These are phyloP conservation scores for Eurytemora carolleeae DNA, from an alignment of 1,140 invertebrate genomes.

Conservation along the genomic window DNA sequence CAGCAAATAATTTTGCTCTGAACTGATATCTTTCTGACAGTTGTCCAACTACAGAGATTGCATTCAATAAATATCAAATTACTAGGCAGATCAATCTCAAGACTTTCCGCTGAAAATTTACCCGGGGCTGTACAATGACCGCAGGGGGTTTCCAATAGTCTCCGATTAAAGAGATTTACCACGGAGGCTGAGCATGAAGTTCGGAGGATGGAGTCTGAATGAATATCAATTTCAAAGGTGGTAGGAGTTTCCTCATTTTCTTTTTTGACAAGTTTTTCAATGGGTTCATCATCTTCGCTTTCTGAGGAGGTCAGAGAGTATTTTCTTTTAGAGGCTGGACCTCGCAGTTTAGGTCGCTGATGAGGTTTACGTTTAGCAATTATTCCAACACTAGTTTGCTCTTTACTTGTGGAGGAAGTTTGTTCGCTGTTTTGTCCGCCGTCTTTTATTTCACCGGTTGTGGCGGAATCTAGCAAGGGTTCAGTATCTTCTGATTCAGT, in stretches of 20 bases:
- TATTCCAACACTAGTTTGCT: no score
- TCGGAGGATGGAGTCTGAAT: no score
- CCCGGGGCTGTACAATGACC: background rate
- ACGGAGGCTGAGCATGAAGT: background rate
- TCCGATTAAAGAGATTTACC: background rate
- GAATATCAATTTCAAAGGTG: no score
- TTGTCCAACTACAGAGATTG: background rate
- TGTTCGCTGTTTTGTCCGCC: no score
- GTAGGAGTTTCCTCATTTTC: background rate
- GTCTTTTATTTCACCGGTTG: no score
- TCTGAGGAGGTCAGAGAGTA: background rate
- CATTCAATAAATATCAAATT: background rate
- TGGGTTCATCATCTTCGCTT: background rate
- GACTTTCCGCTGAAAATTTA: background rate
- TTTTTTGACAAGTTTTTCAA: background rate
- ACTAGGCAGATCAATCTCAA: background rate
- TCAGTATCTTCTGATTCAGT: no score
- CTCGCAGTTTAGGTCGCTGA: no score
- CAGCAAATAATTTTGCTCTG: background rate
- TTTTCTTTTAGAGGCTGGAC: background rate
- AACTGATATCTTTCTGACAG: background rate
- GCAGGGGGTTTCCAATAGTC: background rate
- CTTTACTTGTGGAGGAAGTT: no score
- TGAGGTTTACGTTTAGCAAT: no score
- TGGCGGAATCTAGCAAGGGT: no score